Evolutionary conservation across 1,140 invertebrate species (phyloP), one percentile per base, ranked within the genome.

Genomic region (Listronotus bonariensis): DNA sequence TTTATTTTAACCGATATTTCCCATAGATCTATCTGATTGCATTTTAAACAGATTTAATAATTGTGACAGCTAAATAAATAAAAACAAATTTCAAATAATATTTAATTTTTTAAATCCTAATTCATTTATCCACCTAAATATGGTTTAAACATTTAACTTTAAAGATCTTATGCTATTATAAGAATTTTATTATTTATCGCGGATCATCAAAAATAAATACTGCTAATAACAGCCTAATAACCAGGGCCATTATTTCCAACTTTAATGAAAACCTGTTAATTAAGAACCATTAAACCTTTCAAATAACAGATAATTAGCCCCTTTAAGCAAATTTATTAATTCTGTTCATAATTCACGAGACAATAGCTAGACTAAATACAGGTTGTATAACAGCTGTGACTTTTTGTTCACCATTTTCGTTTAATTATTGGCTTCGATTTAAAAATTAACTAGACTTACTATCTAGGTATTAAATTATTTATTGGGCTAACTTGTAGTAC

Each of bases 361-460:
- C 63, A 58, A 58, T 58, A 31, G 48, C 45, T 55, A 55, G 63
- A 65, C 63, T 65, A 65, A 65, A 65, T 65, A 59, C 55, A 52
- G 63, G 54, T 65, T 65, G 55, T 43, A 53, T 65, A 65, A 65
- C 55, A 51, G 54, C 63, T 53, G 54, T 65, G 63, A 65, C 63
- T 65, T 52, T 41, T 52, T 65, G 63, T 58, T 58, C 63, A 65
- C 48, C 42, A 65, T 58, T 58, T 65, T 41, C 49, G 17, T 26
- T 64, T 63, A 63, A 63, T 63, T 55, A 41, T 54, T 48, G 42
- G 61, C 7, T 48, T 38, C 32, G 3, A 15, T 26, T n/a, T 14
- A 52, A 52, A 52, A 52, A 45, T 11, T 45, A 43, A 8, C 14
- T 11, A 5, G 42, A 1, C 14, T 14, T 15, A 8, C 42, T 15